Evolutionary conservation across 2,113 vertebrate genomes (phyloP), one percentile per base, ranked within the genome.

Genomic region (Setophaga coronata): DNA sequence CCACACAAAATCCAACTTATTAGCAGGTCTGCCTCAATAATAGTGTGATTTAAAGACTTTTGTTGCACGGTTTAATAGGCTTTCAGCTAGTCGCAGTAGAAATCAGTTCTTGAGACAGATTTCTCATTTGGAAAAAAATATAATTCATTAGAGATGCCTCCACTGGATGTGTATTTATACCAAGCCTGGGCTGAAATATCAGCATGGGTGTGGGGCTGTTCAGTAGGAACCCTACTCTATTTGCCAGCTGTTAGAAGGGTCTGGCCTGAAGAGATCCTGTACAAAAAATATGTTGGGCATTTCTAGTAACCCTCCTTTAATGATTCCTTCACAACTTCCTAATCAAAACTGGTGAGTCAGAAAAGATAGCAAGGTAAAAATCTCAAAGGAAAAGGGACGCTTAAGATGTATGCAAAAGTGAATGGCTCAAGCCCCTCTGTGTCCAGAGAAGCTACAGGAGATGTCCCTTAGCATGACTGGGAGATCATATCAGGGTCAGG

Each of bases 91-190:
- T 51, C 9, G 1, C 77, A 34, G 81, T 19, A 82, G 36, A 89
- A 92, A 76, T 93, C 48, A 60, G 50, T 38, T 85, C 57, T 84
- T 60, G 48, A 84, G 62, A 91, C 17, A 74, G 56, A 65, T 90
- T 94, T 72, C 61, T 69, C 7, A 34, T 93, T 71, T 74, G 73
- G n/a, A 87, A 85, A 88, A 88, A 91, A 91, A 67, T 21, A 38
- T 33, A 43, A 71, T 53, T 93, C 4, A 3, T 79, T 89, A 76
- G 26, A 82, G 48, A 80, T 28, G 7, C 36, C 66, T 87, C 65
- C 5, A 1, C 10, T 82, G 61, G 40, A 21, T 65, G 26, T 67
- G 6, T 90, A 48, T 82, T 89, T 94, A 29, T 72, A 67, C 65
- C 89, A 89, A 87, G 53, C 20, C 40, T 72, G 36, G 31, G 15